phyloP scores from a whole-genome alignment of 2,888 invertebrate species.

The Heliconius sara region DNA sequence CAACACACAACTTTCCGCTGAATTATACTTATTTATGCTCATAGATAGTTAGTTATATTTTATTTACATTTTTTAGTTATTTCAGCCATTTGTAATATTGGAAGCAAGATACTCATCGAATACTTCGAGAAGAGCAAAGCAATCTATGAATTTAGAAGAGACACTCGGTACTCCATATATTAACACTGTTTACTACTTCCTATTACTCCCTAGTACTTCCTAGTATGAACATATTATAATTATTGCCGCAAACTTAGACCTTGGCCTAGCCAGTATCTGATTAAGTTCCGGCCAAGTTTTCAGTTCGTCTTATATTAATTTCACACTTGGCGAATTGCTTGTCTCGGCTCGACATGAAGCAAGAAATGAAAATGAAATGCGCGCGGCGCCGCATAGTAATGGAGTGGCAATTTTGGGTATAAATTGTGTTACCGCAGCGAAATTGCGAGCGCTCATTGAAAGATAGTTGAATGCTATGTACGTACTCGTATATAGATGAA shows the following conservation, averaged over 20 bases:
- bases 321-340: constrained; percentile 55
- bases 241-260: constrained; percentile 6
- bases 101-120: no score
- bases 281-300: constrained; percentile 37
- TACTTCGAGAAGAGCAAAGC: no score
- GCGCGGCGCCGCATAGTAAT: constrained; percentile 47
- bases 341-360: constrained; percentile 42
- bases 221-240: not conserved
- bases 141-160: no score
- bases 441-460: constrained; percentile 46
- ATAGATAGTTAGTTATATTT: no score
- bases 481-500: constrained; percentile 33
- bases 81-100: no score
- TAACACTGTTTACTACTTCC: no score
- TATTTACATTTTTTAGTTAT: no score
- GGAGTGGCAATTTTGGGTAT: constrained; percentile 50
- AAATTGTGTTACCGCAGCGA: constrained; percentile 49
- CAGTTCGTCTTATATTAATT: constrained; percentile 53
- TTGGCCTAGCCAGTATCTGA: not conserved
- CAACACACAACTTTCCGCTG: no score
- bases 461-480: constrained; percentile 39
- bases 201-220: no score
- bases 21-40: no score
- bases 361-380: constrained; percentile 53
- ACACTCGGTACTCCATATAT: no score